Evolutionary conservation across 2,888 invertebrate genomes (phyloP).

Genomic region (Drosophila limbata): DNA sequence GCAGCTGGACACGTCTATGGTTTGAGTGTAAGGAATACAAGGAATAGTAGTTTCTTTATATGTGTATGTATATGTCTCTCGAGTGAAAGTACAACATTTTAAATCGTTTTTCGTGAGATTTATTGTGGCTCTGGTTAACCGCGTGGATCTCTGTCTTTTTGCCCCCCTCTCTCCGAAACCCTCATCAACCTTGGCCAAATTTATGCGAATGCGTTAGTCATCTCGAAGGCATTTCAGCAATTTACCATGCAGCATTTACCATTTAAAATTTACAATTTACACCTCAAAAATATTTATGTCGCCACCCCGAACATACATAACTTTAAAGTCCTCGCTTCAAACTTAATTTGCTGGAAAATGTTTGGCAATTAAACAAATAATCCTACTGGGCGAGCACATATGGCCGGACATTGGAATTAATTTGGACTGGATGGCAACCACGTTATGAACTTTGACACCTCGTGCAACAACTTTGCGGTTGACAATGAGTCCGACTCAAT

Average conservation of each 20-base stretch:
- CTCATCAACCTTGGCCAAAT: conserved; percentile 42
- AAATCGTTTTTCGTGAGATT: conserved; percentile 85
- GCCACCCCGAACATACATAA: conserved; percentile 18
- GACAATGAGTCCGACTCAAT: conserved; percentile 74
- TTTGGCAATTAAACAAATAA: conserved; percentile 80
- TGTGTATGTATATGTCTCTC: conserved; percentile 23
- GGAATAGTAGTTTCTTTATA: conserved; percentile 8
- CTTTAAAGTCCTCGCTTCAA: conserved; percentile 60
- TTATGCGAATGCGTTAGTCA: conserved; percentile 75
- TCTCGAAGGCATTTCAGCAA: conserved; percentile 60
- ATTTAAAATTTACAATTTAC: conserved; percentile 55
- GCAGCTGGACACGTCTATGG: conserved; percentile 38
- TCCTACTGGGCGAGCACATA: conserved; percentile 35
- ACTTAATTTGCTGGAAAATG: conserved; percentile 85
- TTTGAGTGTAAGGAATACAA: conserved; percentile 1
- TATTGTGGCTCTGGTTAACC: conserved; percentile 85
- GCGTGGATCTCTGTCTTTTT: conserved; percentile 22
- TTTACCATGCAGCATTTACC: conserved; percentile 53
- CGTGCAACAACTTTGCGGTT: conserved; percentile 84
- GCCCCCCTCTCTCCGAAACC: neutral
- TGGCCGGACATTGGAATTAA: conserved; percentile 77
- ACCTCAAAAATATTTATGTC: conserved; percentile 67
- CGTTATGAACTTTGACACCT: conserved; percentile 83
- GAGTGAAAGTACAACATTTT: conserved; percentile 70
- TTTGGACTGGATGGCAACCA: conserved; percentile 50